These are phyloP conservation scores for Crocodylus rhombifer DNA, from an alignment of 2,797 vertebrate species.

Conservation along the genomic window DNA sequence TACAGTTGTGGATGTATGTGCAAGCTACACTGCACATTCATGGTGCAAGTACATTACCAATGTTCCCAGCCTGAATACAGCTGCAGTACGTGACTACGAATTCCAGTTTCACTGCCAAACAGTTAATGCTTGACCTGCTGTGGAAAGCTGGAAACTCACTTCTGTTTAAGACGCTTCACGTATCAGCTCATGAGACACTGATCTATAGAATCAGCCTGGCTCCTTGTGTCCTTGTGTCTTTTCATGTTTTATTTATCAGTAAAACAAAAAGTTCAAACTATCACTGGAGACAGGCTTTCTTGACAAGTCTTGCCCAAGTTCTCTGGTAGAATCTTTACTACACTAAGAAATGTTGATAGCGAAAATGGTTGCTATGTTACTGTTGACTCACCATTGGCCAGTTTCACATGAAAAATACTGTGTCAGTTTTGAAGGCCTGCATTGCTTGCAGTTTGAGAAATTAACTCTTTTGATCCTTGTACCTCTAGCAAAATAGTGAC, in stretches of 20 bases:
- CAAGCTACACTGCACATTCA: neutral
- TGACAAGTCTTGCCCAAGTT: neutral
- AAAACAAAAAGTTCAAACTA: rapidly evolving
- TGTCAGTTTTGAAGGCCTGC: neutral
- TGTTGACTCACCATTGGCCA: neutral
- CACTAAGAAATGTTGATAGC: neutral
- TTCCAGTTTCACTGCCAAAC: neutral
- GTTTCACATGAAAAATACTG: neutral
- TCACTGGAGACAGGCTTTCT: neutral
- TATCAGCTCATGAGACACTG: neutral
- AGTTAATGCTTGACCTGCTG: neutral
- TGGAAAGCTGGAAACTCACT: neutral
- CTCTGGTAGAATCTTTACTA: neutral
- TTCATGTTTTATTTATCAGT: neutral
- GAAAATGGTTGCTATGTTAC: neutral
- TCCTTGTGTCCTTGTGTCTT: rapidly evolving
- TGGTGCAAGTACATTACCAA: rapidly evolving
- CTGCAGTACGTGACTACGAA: neutral
- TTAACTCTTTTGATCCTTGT: rapidly evolving
- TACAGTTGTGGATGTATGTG: neutral
- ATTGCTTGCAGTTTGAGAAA: neutral
- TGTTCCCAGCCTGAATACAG: neutral
- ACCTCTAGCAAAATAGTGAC: neutral
- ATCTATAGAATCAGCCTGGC: neutral
- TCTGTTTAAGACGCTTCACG: rapidly evolving